phyloP scores from a whole-genome alignment of 1,140 invertebrate genomes.

The Trinorchestia longiramus region DNA sequence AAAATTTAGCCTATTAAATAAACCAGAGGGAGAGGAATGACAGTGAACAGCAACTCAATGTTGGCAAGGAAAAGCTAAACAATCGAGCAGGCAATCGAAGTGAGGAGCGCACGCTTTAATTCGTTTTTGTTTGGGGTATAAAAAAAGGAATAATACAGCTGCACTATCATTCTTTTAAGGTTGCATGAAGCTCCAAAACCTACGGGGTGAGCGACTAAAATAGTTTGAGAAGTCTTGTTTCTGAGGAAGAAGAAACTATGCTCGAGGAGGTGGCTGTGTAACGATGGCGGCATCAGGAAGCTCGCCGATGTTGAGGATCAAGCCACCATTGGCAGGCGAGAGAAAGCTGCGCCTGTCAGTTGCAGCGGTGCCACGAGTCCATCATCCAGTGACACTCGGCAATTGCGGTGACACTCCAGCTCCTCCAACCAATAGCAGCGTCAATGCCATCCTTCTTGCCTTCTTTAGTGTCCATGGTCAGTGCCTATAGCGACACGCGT shows the following conservation, averaged over 20 bases:
- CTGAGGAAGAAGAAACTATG: neutral
- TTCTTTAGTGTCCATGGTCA: neutral
- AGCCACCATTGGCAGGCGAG: conserved; percentile 40
- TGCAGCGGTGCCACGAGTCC: conserved; percentile 39
- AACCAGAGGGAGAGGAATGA: neutral
- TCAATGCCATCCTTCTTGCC: conserved; percentile 39
- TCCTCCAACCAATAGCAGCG: conserved; percentile 49
- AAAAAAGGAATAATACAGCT: neutral
- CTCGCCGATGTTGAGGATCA: conserved; percentile 25
- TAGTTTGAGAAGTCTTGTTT: neutral
- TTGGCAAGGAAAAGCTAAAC: neutral
- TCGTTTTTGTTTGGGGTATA: neutral
- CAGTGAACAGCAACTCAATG: neutral
- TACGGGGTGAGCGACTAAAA: neutral
- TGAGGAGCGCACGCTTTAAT: neutral
- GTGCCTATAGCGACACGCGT: conserved; percentile 2
- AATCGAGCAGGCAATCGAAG: neutral
- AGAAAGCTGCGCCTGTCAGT: conserved; percentile 50
- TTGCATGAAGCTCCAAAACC: neutral
- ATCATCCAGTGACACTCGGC: conserved; percentile 54
- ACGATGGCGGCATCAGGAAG: conserved; percentile 22
- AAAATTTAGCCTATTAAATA: neutral
- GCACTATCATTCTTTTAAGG: neutral
- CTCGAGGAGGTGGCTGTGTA: neutral
- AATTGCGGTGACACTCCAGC: conserved; percentile 52